Conservation (phyloP, 2,797 vertebrate genomes). For the Zalophus californianus region DNA sequence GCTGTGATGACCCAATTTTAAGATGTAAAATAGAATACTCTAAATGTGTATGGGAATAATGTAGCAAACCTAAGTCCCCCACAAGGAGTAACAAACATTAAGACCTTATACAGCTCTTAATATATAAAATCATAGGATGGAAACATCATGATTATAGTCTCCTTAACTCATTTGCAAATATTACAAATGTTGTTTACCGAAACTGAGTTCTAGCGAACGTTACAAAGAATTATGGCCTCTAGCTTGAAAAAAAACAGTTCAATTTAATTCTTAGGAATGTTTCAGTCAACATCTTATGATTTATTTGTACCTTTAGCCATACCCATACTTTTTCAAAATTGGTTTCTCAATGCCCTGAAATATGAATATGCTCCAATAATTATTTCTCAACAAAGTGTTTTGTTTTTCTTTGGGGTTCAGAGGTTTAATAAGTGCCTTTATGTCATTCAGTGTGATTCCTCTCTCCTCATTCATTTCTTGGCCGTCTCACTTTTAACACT, state of each 20-base stretch:
- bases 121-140: conserved; percentile 33
- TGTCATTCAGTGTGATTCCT: conserved; percentile 67
- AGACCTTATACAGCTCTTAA: not conserved
- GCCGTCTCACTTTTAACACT: conserved; percentile 56
- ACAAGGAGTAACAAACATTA: conserved; percentile 51
- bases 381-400: conserved; percentile 62
- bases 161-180: conserved; percentile 64
- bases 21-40: conserved; percentile 77
- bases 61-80: not conserved
- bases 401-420: conserved; percentile 64
- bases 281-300: conserved; percentile 29
- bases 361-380: conserved; percentile 62
- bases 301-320: conserved; percentile 11
- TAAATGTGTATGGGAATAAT: conserved; percentile 73
- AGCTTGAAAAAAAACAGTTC: conserved; percentile 24
- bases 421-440: conserved; percentile 68
- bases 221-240: conserved; percentile 44
- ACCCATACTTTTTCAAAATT: conserved; percentile 48
- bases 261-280: conserved; percentile 63
- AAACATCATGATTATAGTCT: not conserved
- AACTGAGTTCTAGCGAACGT: conserved; percentile 53
- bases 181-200: conserved; percentile 27
- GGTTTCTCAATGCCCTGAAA: not conserved
- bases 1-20: conserved; percentile 85
- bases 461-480: conserved; percentile 33